These are phyloP conservation scores for Galagoides demidoff DNA, from an alignment of 2,797 vertebrate species.

Conservation along the genomic window DNA sequence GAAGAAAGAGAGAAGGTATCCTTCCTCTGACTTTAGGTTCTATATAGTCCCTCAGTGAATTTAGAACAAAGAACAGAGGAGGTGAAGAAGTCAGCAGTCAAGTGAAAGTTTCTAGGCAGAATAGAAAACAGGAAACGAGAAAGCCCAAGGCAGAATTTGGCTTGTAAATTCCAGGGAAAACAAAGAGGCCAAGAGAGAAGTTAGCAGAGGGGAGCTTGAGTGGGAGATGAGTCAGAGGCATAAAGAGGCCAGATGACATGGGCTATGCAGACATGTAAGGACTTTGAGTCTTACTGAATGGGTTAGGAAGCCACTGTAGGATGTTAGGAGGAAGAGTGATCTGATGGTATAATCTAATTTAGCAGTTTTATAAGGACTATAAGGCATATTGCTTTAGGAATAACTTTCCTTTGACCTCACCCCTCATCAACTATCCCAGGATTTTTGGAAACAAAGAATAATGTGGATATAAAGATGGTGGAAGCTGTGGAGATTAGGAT, in stretches of 20 bases:
- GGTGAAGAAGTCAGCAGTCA: background rate
- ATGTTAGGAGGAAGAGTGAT: background rate
- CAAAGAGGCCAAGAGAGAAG: background rate
- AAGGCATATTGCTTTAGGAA: background rate
- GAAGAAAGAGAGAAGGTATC: background rate
- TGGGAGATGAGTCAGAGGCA: background rate
- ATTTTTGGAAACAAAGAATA: background rate
- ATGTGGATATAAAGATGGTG: background rate
- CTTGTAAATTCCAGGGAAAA: background rate
- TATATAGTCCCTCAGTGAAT: background rate
- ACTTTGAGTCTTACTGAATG: background rate
- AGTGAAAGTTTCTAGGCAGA: background rate
- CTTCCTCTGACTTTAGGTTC: background rate
- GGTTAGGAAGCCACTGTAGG: background rate
- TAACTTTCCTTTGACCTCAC: background rate
- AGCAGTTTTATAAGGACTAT: background rate
- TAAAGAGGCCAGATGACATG: background rate
- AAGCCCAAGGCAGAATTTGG: background rate
- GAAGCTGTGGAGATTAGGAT: background rate
- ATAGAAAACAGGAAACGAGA: background rate
- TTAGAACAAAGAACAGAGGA: background rate
- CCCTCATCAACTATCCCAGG: background rate
- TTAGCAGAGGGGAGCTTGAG: background rate
- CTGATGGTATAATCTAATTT: background rate
- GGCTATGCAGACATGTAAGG: background rate